A percentile compares a stretch with the other conserved stretches of the same genome.
These are phyloP conservation scores for Beaufortia kweichowensis DNA, from an alignment of 2,113 vertebrate genomes.

Conservation along the genomic window DNA sequence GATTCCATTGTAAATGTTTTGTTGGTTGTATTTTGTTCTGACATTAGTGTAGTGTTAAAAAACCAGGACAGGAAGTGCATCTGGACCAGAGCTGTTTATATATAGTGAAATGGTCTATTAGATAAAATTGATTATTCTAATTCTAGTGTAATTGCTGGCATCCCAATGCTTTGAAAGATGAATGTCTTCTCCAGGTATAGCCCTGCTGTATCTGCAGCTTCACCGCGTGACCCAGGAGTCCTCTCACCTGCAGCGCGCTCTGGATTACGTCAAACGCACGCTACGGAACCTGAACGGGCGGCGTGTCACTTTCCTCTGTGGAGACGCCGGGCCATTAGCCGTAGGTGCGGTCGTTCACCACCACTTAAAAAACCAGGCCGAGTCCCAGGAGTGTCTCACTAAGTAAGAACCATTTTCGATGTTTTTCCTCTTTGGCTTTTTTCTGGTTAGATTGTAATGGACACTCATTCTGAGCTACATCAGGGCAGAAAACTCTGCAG, in stretches of 20 bases:
- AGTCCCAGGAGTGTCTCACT: slow-evolving; percentile 86
- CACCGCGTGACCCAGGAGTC: slow-evolving; percentile 78
- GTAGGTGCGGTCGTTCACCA: slow-evolving; percentile 92
- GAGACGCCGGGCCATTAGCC: slow-evolving; percentile 90
- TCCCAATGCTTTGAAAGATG: neutral
- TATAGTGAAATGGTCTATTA: too few species aligned
- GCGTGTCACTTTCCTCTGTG: slow-evolving; percentile 92
- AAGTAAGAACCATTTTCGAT: slow-evolving; percentile 70
- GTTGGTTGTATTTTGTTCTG: too few species aligned
- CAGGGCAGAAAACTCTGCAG: too few species aligned
- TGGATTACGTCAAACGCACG: slow-evolving; percentile 90
- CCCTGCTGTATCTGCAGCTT: slow-evolving; percentile 90
- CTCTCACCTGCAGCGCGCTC: slow-evolving; percentile 84
- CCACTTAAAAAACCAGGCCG: slow-evolving; percentile 79
- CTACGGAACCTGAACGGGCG: slow-evolving; percentile 89
- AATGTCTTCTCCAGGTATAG: slow-evolving; percentile 77
- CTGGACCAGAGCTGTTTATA: too few species aligned
- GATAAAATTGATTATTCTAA: too few species aligned
- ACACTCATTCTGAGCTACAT: neutral
- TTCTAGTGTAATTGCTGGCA: neutral
- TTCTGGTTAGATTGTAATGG: neutral
- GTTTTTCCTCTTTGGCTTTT: neutral
- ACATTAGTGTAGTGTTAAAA: too few species aligned
- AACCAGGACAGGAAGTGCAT: too few species aligned
- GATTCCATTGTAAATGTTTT: too few species aligned